phyloP scores from a whole-genome alignment of 2,888 invertebrate species.

The Argyra leucocephala region DNA sequence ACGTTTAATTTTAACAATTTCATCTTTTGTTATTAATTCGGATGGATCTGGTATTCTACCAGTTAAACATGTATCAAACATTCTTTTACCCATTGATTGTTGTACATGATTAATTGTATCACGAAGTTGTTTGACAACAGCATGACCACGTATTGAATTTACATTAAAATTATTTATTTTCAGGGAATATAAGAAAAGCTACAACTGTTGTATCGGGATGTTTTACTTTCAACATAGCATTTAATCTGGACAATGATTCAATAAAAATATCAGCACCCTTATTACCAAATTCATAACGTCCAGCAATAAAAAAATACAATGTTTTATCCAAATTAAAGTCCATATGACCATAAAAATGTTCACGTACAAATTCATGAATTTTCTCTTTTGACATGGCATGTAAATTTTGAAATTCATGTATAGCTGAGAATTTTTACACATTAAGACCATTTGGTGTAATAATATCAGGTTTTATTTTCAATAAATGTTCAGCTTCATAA shows the following conservation, averaged over 20 bases:
- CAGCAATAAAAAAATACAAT: conserved; percentile 96
- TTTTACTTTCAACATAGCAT: conserved; percentile 72
- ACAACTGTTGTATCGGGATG: conserved; percentile 88
- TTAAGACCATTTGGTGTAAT: conserved; percentile 98
- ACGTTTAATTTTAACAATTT: conserved; percentile 87
- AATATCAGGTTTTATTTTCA: conserved; percentile 86
- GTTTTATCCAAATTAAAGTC: conserved; percentile 98
- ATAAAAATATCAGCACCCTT: conserved; percentile 99
- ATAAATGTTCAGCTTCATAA: conserved; percentile 85
- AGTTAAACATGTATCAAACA: conserved; percentile 88
- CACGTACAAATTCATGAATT: conserved; percentile 93
- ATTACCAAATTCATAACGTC: conserved; percentile 96
- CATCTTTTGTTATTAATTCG: conserved; percentile 80
- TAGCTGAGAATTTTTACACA: conserved; percentile 94
- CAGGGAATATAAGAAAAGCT: conserved; percentile 96
- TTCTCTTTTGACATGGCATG: conserved; percentile 96
- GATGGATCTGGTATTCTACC: conserved; percentile 78
- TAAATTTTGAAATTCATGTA: conserved; percentile 98
- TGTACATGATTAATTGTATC: conserved; percentile 91
- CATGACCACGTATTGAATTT: conserved; percentile 93
- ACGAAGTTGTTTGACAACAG: conserved; percentile 88
- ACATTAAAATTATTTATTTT: conserved; percentile 98
- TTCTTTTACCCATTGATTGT: conserved; percentile 82
- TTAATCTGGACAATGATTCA: conserved; percentile 87
- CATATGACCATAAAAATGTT: conserved; percentile 97